A percentile compares a stretch with the other conserved stretches of the same genome.
phyloP scores from a whole-genome alignment of 1,140 invertebrate species.

The Pseudomyrmex gracilis region DNA sequence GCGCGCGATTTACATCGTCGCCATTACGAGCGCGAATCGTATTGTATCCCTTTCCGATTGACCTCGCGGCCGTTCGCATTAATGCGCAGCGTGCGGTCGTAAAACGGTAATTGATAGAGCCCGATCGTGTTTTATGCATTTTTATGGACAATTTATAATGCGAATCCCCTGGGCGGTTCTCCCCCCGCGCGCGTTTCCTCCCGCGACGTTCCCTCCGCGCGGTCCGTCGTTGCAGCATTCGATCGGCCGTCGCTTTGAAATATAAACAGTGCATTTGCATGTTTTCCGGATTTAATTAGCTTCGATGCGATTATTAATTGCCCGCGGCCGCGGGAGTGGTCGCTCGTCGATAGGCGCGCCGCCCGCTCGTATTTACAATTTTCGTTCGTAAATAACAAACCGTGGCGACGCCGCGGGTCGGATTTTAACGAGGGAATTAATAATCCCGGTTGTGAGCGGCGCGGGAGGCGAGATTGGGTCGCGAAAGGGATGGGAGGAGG shows the following conservation, averaged over 20 bases:
- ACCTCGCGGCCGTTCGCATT: not conserved
- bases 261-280: conserved; percentile 84
- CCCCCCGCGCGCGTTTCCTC: conserved; percentile 39
- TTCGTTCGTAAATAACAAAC: conserved; percentile 79
- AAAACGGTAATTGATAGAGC: conserved; percentile 80
- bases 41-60: not conserved
- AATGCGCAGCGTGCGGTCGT: conserved; percentile 4
- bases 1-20: not conserved
- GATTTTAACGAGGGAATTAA: conserved; percentile 79
- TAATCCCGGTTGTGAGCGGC: conserved; percentile 57
- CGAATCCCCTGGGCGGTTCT: conserved; percentile 68
- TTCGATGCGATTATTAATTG: conserved; percentile 84
- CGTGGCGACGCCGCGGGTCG: conserved; percentile 73
- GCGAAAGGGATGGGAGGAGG: not conserved
- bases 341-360: conserved; percentile 69
- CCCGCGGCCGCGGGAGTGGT: conserved; percentile 73
- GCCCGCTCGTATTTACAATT: conserved; percentile 78
- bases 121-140: conserved; percentile 83
- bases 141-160: conserved; percentile 83
- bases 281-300: conserved; percentile 85
- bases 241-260: conserved; percentile 77
- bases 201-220: conserved; percentile 51
- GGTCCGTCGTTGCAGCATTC: conserved; percentile 58
- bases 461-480: conserved; percentile 37
- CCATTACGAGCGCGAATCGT: not conserved